Evolutionary conservation across 2,888 invertebrate species (phyloP), one percentile per base, ranked within the genome.

Genomic region (Euzophera pinguis): DNA sequence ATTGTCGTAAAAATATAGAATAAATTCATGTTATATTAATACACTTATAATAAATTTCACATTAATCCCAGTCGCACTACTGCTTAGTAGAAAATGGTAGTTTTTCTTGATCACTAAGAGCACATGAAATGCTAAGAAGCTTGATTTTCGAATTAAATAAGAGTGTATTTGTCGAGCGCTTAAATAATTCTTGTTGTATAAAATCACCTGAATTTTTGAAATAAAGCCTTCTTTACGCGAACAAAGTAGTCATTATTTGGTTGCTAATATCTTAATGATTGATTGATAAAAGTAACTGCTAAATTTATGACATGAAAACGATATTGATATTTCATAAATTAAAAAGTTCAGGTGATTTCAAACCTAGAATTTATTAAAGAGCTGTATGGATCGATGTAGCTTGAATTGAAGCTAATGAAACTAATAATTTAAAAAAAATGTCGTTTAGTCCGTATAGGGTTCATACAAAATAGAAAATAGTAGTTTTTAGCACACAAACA

Each of bases 401-500:
- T 43, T 43, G 27, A n/a, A 41, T n/a, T 41, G 27, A 42, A 17
- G n/a, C n/a, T n/a, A n/a, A n/a, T n/a, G n/a, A n/a, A n/a, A n/a
- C 22, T 22, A 22, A 22, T 22, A n/a, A n/a, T n/a, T n/a, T n/a
- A 22, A 3, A 22, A 22, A 43, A 3, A 38, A 22, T 29, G 13
- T 13, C 3, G 29, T 22, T 43, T 13, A 43, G 12, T 29, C 29
- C 13, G 13, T 29, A 22, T 3, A 3, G 43, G 43, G 29, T 29
- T 29, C 13, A 13, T 29, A 13, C 9, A 9, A 43, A 41, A 6
- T 8, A 9, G 29, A 13, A 14, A 43, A 29, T 29, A 27, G 13
- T 43, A 43, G 43, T 43, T 43, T 38, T 43, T 43, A 43, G 43
- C 43, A 12, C 17, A 27, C n/a, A 6, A 29, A 43, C 43, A 29